Evolutionary conservation across 2,888 invertebrate species (phyloP).

Genomic region (Caenorhabditis imperialis): DNA sequence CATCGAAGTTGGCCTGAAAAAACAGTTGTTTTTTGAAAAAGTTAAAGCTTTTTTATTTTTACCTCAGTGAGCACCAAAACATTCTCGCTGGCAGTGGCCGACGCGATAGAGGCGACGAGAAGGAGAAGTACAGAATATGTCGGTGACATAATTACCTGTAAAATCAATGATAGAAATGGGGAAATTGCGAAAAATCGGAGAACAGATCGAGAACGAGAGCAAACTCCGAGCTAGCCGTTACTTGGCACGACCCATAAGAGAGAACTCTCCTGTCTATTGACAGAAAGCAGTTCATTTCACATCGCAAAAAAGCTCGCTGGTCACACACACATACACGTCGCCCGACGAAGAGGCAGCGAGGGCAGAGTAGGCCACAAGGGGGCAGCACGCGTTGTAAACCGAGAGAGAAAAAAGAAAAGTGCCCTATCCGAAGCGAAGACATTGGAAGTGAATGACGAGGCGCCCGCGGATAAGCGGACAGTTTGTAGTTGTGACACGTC

Average conservation of each 20-base stretch:
- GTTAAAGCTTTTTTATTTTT: no score
- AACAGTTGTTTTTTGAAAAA: not conserved
- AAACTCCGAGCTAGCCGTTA: constrained; percentile 7
- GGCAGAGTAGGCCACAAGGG: constrained; percentile 3
- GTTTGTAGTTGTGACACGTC: constrained; percentile 40
- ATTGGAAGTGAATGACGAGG: constrained; percentile 5
- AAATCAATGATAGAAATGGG: constrained; percentile 1
- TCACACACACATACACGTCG: constrained; percentile 20
- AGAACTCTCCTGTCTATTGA: constrained; percentile 8
- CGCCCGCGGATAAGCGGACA: constrained; percentile 8
- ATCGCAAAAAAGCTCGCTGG: constrained; percentile 16
- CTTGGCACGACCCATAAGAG: constrained; percentile 20
- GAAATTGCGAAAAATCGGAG: not conserved
- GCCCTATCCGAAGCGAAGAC: not conserved
- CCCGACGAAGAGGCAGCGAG: not conserved
- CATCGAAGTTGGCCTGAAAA: constrained; percentile 86
- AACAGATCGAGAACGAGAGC: not conserved
- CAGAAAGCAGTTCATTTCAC: constrained; percentile 2
- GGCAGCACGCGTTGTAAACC: constrained; percentile 4
- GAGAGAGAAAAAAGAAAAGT: constrained; percentile 20
- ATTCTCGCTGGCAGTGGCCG: constrained; percentile 67
- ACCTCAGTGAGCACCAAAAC: constrained; percentile 81
- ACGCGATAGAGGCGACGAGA: constrained; percentile 13
- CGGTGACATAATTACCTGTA: constrained; percentile 62
- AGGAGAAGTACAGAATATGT: constrained; percentile 18